These are phyloP conservation scores for Apamea monoglypha DNA, from an alignment of 2,888 invertebrate species.

Conservation along the genomic window DNA sequence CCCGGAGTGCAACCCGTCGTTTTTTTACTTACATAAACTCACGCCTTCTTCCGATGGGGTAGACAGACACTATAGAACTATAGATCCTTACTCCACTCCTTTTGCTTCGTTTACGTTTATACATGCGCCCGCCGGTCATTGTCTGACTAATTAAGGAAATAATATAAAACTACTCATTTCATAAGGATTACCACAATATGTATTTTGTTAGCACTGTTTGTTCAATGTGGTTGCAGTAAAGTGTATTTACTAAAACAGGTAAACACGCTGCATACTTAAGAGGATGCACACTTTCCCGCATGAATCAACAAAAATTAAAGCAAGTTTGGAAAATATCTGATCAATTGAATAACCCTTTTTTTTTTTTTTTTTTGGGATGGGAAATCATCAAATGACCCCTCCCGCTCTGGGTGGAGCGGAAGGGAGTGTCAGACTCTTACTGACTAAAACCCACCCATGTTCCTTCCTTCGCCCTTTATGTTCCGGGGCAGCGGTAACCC, in stretches of 20 bases:
- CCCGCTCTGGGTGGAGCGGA: too few relatives aligned
- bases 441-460: too few relatives aligned
- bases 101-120: background rate
- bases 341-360: slow-evolving; percentile 36
- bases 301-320: slow-evolving; percentile 29
- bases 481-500: too few relatives aligned
- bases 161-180: background rate
- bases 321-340: slow-evolving; percentile 28
- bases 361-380: too few relatives aligned
- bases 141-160: background rate
- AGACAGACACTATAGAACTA: background rate
- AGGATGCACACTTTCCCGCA: slow-evolving; percentile 18
- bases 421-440: too few relatives aligned
- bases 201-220: background rate
- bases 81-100: background rate
- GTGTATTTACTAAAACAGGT: slow-evolving; percentile 13
- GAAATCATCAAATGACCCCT: too few relatives aligned
- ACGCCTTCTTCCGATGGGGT: background rate
- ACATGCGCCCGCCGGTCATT: background rate
- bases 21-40: background rate
- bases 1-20: too few relatives aligned
- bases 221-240: background rate
- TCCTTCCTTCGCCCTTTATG: too few relatives aligned
- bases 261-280: slow-evolving; percentile 7
- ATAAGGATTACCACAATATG: slow-evolving; percentile 3